These are phyloP conservation scores for Sebastolobus altivelis DNA, from an alignment of 2,797 vertebrate genomes.

Conservation along the genomic window DNA sequence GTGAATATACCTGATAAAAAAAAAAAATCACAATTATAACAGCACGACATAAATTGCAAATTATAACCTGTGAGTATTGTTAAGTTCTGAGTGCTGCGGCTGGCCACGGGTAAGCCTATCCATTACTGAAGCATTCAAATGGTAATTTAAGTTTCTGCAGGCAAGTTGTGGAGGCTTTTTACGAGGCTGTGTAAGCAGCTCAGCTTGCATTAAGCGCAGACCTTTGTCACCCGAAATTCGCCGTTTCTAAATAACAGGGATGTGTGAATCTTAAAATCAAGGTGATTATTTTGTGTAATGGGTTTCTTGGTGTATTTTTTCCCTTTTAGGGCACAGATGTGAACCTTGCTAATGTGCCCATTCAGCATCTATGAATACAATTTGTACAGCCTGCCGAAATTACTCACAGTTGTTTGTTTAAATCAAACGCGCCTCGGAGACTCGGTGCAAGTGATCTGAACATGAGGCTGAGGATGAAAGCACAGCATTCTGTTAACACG, in stretches of 20 bases:
- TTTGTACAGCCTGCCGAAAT: not conserved
- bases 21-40: constrained; percentile 38
- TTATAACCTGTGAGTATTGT: constrained; percentile 10
- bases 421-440: not conserved
- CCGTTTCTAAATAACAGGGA: constrained; percentile 28
- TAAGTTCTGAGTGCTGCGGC: not conserved
- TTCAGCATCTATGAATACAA: constrained; percentile 31
- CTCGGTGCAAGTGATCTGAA: not conserved
- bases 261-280: constrained; percentile 8
- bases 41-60: constrained; percentile 26
- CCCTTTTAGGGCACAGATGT: constrained; percentile 11
- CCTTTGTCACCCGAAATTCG: constrained; percentile 23
- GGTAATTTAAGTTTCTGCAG: constrained; percentile 36
- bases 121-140: constrained; percentile 37
- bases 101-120: constrained; percentile 14
- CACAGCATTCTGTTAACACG: constrained; percentile 5
- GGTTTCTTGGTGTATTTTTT: constrained; percentile 2
- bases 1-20: constrained; percentile 26
- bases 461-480: not conserved
- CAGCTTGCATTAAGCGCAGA: constrained; percentile 15
- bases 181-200: constrained; percentile 10
- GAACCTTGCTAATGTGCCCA: constrained; percentile 13
- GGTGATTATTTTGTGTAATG: constrained; percentile 9
- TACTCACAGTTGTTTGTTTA: constrained; percentile 24
- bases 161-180: constrained; percentile 27